Evolutionary conservation across 35 echinoderm and acorn worm species (phyloP).

Genomic region (Diadema setosum): DNA sequence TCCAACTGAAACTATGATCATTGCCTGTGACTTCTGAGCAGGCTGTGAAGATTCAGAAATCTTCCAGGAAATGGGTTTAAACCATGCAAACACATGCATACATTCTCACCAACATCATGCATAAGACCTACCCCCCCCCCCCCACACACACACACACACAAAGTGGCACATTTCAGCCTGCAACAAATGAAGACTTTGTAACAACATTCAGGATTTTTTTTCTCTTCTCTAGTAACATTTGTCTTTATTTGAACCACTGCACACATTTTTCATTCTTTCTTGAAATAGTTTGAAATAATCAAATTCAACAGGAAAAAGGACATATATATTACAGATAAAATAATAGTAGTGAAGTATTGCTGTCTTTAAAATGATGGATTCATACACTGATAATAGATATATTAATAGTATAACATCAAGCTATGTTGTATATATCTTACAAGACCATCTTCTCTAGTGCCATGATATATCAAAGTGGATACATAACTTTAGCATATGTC

Average conservation of each 20-base stretch:
- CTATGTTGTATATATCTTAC: background rate
- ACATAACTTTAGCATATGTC: background rate
- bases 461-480: background rate
- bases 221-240: conserved; percentile 8
- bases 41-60: too few species aligned
- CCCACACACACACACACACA: too few species aligned
- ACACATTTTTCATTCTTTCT: conserved; percentile 1
- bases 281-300: background rate
- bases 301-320: background rate
- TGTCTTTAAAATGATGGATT: background rate
- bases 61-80: too few species aligned
- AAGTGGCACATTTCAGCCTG: too few species aligned
- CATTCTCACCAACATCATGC: too few species aligned
- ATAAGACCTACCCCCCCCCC: too few species aligned
- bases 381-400: background rate
- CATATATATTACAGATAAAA: conserved; percentile 16
- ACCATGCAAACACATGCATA: too few species aligned
- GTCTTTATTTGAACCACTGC: background rate
- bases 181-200: too few species aligned
- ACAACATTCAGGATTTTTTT: too few species aligned
- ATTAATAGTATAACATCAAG: background rate
- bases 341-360: conserved; percentile 2
- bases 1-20: too few species aligned
- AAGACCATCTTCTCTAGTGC: background rate
- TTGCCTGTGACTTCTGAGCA: too few species aligned